Percentiles rank a stretch among this genome's conserved stretches.
These are phyloP conservation scores for Dromococcyx pavoninus DNA, from an alignment of 2,797 vertebrate genomes.

Conservation along the genomic window DNA sequence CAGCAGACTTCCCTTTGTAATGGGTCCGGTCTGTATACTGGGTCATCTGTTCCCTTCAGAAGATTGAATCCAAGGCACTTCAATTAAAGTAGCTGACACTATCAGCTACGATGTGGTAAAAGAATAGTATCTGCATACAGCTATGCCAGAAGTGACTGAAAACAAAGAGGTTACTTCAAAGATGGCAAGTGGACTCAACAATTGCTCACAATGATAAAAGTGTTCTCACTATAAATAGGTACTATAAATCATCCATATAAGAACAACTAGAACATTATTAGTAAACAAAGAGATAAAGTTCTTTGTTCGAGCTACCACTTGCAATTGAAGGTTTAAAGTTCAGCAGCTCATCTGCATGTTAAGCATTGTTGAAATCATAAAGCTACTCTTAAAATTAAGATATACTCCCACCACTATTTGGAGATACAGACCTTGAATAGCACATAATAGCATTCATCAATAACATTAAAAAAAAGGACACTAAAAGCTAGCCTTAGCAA, in stretches of 20 bases:
- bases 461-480: not conserved
- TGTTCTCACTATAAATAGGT: not conserved
- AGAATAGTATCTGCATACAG: not conserved
- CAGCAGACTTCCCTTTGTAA: too few relatives aligned
- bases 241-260: not conserved
- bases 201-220: not conserved
- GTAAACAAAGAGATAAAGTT: not conserved
- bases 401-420: not conserved
- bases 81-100: not conserved
- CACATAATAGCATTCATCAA: not conserved
- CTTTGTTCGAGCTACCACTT: not conserved
- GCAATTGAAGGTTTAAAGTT: not conserved
- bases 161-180: not conserved
- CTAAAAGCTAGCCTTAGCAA: not conserved
- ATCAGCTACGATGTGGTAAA: not conserved
- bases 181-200: not conserved
- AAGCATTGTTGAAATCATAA: not conserved
- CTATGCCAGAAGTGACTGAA: not conserved
- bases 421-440: not conserved
- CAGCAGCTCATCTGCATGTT: not conserved
- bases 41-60: too few relatives aligned
- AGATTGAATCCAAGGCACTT: not conserved
- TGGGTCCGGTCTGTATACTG: too few relatives aligned
- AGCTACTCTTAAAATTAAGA: not conserved
- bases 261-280: not conserved